Percentiles rank a stretch among this genome's conserved stretches.
These are phyloP conservation scores for Lamellibrachia luymesi DNA, from an alignment of 1,140 invertebrate genomes.

Conservation along the genomic window DNA sequence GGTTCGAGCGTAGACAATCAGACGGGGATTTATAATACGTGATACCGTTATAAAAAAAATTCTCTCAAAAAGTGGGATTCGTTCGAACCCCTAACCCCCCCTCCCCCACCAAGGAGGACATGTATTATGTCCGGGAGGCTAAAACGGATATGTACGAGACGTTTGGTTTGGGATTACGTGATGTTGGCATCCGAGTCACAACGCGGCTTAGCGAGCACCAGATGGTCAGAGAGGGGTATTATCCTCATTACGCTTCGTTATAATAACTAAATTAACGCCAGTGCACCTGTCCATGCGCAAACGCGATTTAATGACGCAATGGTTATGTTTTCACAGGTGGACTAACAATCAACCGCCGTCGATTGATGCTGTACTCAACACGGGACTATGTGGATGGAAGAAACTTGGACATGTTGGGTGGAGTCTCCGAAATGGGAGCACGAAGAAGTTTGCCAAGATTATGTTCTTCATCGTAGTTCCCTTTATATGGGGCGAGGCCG, in stretches of 20 bases:
- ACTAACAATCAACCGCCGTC: background rate
- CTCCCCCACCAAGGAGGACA: background rate
- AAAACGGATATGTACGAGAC: background rate
- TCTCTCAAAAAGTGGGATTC: no score
- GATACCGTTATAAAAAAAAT: no score
- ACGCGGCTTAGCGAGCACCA: background rate
- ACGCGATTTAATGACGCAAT: background rate
- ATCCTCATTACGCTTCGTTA: background rate
- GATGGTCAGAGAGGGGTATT: background rate
- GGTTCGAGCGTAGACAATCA: no score
- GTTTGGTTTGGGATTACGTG: background rate
- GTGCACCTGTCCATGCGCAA: background rate
- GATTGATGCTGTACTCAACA: background rate
- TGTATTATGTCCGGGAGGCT: background rate
- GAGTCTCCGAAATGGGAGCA: no score
- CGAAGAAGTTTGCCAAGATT: no score
- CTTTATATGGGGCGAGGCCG: no score
- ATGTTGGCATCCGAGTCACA: background rate
- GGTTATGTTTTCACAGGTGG: background rate
- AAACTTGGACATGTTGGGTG: no score
- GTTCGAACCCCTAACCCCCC: no score
- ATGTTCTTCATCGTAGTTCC: no score
- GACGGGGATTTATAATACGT: no score
- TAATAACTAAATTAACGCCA: background rate
- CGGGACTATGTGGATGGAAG: no score